Percentiles rank a stretch among this genome's conserved stretches.
phyloP scores from a whole-genome alignment of 2,888 invertebrate species.

The Orchestes rusci region DNA sequence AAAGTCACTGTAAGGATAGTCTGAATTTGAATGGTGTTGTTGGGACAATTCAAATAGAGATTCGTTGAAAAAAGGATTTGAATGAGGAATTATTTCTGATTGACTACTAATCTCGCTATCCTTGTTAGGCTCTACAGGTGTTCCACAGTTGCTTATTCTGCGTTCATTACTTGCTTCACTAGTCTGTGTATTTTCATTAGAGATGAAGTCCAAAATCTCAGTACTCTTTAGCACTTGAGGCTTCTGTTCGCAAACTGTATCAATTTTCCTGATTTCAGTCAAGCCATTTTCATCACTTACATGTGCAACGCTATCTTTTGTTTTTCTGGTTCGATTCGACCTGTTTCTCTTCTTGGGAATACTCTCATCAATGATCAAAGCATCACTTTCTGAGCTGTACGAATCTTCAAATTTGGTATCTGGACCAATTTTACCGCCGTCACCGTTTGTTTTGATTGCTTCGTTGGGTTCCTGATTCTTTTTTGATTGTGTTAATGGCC shows the following conservation, averaged over 20 bases:
- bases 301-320: background rate
- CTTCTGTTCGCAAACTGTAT: background rate
- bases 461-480: constrained; percentile 23
- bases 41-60: constrained; percentile 42
- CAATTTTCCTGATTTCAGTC: too few relatives aligned
- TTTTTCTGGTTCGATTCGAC: constrained; percentile 16
- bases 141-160: constrained; percentile 2
- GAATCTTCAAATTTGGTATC: constrained; percentile 30
- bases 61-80: constrained; percentile 42
- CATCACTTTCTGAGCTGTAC: constrained; percentile 42
- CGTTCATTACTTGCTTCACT: constrained; percentile 9
- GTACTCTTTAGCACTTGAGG: background rate
- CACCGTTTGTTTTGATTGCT: constrained; percentile 41
- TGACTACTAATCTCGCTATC: constrained; percentile 12
- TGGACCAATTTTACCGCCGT: constrained; percentile 21
- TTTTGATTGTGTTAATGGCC: constrained; percentile 26
- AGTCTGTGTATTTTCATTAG: constrained; percentile 11
- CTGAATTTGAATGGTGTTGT: constrained; percentile 30
- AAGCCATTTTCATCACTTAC: constrained; percentile 6
- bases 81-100: constrained; percentile 30
- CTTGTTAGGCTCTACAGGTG: constrained; percentile 11
- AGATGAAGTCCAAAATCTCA: background rate
- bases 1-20: constrained; percentile 11
- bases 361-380: constrained; percentile 42
- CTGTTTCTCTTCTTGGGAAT: constrained; percentile 25